Percentiles rank a stretch among this genome's conserved stretches.
Evolutionary conservation across 1,140 invertebrate species (phyloP).

Genomic region (Plodia interpunctella): DNA sequence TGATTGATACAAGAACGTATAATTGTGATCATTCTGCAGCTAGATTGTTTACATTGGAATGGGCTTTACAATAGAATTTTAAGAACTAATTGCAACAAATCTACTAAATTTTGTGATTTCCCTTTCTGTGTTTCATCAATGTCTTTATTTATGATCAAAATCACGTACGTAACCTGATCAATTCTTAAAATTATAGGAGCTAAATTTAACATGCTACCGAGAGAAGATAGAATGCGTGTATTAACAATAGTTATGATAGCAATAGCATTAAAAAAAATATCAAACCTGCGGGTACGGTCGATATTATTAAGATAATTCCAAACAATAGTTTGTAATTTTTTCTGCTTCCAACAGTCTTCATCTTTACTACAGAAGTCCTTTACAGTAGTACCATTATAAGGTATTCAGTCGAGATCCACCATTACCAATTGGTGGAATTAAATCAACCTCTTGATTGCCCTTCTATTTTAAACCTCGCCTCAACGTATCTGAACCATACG

Average conservation of each 20-base stretch:
- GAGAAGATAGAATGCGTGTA: constrained; percentile 19
- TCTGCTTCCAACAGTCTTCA: constrained; percentile 23
- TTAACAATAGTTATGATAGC: constrained; percentile 12
- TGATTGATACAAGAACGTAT: neutral
- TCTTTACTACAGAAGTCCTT: constrained; percentile 28
- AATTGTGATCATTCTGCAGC: neutral
- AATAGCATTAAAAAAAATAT: constrained; percentile 26
- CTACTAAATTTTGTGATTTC: too few species aligned
- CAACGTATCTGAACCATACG: constrained; percentile 30
- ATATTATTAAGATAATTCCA: constrained; percentile 23
- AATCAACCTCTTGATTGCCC: neutral
- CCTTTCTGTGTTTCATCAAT: too few species aligned
- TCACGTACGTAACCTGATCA: neutral
- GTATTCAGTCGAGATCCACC: neutral
- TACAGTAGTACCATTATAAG: constrained; percentile 4
- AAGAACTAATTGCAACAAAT: too few species aligned
- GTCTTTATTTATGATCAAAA: neutral
- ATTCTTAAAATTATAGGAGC: neutral
- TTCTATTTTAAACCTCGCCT: constrained; percentile 18
- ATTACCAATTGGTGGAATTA: constrained; percentile 1
- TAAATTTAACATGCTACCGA: constrained; percentile 2
- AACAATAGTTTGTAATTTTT: constrained; percentile 17
- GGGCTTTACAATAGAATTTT: neutral
- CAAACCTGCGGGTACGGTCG: constrained; percentile 44
- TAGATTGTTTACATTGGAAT: neutral